These are phyloP conservation scores for Cryptoleucopteryx plumbea DNA, from an alignment of 2,113 vertebrate genomes.

Conservation along the genomic window DNA sequence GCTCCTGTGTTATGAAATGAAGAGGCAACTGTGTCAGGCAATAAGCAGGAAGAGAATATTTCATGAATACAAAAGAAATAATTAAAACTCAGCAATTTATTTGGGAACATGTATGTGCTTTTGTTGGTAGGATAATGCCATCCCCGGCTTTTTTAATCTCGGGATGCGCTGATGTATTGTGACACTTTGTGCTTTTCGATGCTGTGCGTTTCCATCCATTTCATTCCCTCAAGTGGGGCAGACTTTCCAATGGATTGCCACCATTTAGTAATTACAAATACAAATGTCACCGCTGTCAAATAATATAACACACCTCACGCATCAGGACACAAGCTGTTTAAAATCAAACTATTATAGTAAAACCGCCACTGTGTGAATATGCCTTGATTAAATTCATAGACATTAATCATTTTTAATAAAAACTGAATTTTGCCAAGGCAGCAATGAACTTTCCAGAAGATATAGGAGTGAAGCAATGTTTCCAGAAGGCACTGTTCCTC, in stretches of 20 bases:
- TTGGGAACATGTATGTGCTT: not conserved
- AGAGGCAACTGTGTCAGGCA: not conserved
- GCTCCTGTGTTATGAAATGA: not conserved
- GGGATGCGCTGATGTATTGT: not conserved
- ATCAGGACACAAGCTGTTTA: constrained; percentile 66
- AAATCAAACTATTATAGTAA: constrained; percentile 22
- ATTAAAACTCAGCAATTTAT: constrained; percentile 15
- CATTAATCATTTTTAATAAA: constrained; percentile 71
- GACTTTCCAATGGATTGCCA: constrained; percentile 34
- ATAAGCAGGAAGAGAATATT: not conserved
- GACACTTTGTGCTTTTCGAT: not conserved
- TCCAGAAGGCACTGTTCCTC: constrained; percentile 28
- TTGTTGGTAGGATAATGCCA: not conserved
- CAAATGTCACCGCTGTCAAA: constrained; percentile 65
- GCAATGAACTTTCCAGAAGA: constrained; percentile 53
- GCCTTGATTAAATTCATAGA: constrained; percentile 54
- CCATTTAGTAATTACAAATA: constrained; percentile 66
- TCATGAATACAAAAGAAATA: not conserved
- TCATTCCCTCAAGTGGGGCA: not conserved
- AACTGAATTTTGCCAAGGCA: constrained; percentile 46
- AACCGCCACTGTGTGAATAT: not conserved
- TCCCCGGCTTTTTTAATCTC: not conserved
- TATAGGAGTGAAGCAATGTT: not conserved
- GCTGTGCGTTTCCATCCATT: not conserved
- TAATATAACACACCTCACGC: constrained; percentile 53